Evolutionary conservation across 2,888 invertebrate species (phyloP).

Genomic region (Encarsia formosa): DNA sequence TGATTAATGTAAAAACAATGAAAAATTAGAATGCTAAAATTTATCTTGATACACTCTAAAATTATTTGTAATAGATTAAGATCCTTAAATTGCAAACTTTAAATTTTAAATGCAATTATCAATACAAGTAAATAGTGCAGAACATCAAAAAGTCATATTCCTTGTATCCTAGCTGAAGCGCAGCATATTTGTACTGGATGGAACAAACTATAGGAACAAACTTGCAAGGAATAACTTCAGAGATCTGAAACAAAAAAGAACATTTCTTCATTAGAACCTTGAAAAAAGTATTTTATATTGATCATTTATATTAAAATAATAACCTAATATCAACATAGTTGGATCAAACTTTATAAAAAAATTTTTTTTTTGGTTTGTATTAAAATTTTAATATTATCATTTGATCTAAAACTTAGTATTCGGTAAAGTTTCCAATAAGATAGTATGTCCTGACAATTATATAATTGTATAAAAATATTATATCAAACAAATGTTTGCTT

Average conservation of each 20-base stretch:
- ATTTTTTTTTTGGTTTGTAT: no score
- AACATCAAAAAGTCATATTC: constrained; percentile 7
- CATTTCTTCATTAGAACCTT: no score
- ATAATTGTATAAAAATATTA: no score
- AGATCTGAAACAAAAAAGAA: constrained; percentile 16
- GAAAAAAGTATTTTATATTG: no score
- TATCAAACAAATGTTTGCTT: no score
- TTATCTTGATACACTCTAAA: constrained; percentile 14
- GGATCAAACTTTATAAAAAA: no score
- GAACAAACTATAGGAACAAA: no score
- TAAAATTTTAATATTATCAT: no score
- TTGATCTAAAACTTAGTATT: no score
- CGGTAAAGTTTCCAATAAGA: no score
- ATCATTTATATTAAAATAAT: no score
- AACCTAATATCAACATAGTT: neutral
- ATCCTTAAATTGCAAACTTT: constrained; percentile 13
- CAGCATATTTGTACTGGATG: neutral
- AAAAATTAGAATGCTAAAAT: constrained; percentile 15
- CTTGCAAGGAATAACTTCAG: constrained; percentile 4
- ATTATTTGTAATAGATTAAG: constrained; percentile 18
- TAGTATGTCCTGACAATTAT: no score
- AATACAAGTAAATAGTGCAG: constrained; percentile 11
- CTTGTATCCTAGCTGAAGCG: constrained; percentile 11
- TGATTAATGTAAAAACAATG: constrained; percentile 2
- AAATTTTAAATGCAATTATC: constrained; percentile 22